Evolutionary conservation across 2,113 vertebrate genomes (phyloP).

Genomic region (Spheniscus mendiculus): DNA sequence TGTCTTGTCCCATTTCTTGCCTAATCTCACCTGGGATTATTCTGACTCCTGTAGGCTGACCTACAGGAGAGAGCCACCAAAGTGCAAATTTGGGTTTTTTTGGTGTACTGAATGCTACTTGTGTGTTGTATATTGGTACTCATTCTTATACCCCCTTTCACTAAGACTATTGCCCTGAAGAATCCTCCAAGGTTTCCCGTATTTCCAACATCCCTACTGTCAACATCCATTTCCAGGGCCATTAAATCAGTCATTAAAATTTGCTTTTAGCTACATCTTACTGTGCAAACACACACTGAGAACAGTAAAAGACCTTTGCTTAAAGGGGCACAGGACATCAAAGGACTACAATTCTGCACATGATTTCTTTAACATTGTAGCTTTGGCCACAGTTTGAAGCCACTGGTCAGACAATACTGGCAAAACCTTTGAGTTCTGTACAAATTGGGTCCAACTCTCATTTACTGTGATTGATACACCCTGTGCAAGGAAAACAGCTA

Average conservation of each 20-base stretch:
- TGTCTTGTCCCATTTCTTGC: conserved; percentile 3
- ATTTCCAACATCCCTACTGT: neutral
- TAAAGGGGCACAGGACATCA: neutral
- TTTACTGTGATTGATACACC: neutral
- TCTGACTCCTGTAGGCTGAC: neutral
- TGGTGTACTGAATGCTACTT: neutral
- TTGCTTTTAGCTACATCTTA: neutral
- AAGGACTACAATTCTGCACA: neutral
- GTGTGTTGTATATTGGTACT: neutral
- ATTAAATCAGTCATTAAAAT: neutral
- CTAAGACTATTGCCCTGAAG: neutral
- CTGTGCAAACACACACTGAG: neutral
- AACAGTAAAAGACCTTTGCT: neutral
- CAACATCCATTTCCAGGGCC: neutral
- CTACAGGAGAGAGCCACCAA: neutral
- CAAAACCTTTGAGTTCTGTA: neutral
- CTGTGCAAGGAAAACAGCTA: neutral
- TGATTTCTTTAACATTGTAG: neutral
- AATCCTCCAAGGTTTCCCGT: neutral
- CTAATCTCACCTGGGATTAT: neutral
- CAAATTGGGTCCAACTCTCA: neutral
- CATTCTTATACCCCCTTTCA: neutral
- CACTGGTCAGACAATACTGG: neutral
- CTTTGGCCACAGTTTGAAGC: neutral
- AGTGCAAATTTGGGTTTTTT: neutral